phyloP scores from a whole-genome alignment of 53 echinoderm and acorn worm species.

The Paracentrotus lividus region DNA sequence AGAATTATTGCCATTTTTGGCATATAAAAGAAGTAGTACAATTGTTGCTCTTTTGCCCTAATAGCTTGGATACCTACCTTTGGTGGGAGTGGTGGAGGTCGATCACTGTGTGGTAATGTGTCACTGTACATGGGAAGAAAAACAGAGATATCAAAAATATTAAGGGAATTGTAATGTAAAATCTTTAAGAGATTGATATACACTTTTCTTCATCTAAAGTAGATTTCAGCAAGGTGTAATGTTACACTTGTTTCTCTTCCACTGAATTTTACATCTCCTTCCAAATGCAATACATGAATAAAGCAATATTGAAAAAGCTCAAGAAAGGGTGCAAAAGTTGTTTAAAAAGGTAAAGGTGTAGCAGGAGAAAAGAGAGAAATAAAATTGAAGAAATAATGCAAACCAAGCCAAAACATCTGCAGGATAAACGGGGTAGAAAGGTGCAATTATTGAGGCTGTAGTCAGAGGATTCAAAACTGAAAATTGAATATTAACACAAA shows the following conservation, averaged over 20 bases:
- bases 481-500: too few relatives aligned
- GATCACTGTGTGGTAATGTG: conserved; percentile 88
- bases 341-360: neutral
- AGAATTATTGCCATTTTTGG: too few relatives aligned
- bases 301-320: neutral
- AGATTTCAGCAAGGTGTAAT: neutral
- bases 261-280: neutral
- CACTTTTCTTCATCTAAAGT: neutral
- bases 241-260: neutral
- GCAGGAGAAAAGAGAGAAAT: neutral
- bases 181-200: neutral
- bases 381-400: neutral
- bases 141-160: conserved; percentile 12
- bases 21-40: too few relatives aligned
- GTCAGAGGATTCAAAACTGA: too few relatives aligned
- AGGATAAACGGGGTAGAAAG: too few relatives aligned
- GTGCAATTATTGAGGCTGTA: too few relatives aligned
- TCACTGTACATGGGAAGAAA: conserved; percentile 76
- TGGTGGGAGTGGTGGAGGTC: conserved; percentile 95
- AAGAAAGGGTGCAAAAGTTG: neutral
- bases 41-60: too few relatives aligned
- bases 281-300: neutral
- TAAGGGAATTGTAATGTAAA: too few relatives aligned
- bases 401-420: neutral
- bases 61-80: conserved; percentile 80